A percentile compares a stretch with the other conserved stretches of the same genome.
Evolutionary conservation across 2,797 vertebrate species (phyloP).

Genomic region (Acestrorhynchus altus): DNA sequence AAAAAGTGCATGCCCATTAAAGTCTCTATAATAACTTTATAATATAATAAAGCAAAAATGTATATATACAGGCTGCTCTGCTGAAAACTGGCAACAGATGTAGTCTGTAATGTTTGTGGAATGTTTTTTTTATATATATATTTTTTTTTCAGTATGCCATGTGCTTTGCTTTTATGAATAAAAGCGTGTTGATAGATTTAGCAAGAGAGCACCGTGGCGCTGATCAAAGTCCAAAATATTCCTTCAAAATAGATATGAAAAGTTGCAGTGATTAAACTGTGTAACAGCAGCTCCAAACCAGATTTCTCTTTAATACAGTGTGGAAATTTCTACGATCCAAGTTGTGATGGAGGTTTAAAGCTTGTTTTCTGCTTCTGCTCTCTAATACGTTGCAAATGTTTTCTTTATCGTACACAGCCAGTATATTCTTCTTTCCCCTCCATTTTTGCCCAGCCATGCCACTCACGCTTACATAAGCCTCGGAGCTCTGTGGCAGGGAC

Average conservation of each 20-base stretch:
- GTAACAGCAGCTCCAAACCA: constrained; percentile 27
- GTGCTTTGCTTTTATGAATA: constrained; percentile 1
- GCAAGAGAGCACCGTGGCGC: constrained; percentile 17
- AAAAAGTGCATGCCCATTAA: too few species aligned
- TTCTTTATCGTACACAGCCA: constrained; percentile 51
- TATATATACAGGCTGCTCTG: too few species aligned
- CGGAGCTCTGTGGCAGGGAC: constrained; percentile 30
- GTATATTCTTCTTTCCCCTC: constrained; percentile 35
- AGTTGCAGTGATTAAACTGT: constrained; percentile 44
- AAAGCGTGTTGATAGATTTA: constrained; percentile 33
- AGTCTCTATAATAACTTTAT: too few species aligned
- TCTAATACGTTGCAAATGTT: constrained; percentile 50
- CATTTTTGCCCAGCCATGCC: constrained; percentile 40
- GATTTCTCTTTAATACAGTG: constrained; percentile 23
- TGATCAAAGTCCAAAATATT: constrained; percentile 34
- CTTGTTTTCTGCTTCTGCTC: constrained; percentile 49
- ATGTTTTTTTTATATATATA: neutral
- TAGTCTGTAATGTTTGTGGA: constrained; percentile 5
- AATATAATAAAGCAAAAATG: too few species aligned
- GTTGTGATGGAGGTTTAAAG: constrained; percentile 46
- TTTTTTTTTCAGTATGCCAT: neutral
- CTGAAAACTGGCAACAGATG: neutral
- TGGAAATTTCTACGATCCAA: constrained; percentile 40
- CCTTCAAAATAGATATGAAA: constrained; percentile 29
- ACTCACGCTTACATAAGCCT: constrained; percentile 45